Percentiles rank a stretch among this genome's conserved stretches.
Evolutionary conservation across 2,113 vertebrate species (phyloP).

Genomic region (Brachyhypopomus occidentalis): DNA sequence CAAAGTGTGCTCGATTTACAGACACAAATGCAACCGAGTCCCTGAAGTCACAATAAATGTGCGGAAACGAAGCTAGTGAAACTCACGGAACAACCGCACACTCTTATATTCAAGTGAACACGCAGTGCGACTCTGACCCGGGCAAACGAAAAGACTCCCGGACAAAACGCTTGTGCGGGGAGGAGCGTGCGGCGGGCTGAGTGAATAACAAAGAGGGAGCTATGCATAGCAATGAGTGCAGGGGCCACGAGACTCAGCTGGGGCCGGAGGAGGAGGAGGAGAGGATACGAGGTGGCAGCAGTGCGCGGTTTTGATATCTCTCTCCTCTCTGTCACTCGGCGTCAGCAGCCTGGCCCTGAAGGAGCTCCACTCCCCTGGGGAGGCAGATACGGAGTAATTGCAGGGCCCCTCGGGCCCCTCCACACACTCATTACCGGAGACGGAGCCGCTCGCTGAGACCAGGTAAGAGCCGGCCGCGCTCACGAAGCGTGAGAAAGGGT

Average conservation of each 20-base stretch:
- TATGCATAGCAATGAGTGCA: conserved; percentile 71
- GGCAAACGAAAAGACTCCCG: conserved; percentile 23
- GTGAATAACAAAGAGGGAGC: conserved; percentile 58
- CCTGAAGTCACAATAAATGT: not conserved
- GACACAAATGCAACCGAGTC: not conserved
- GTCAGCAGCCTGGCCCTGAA: conserved; percentile 35
- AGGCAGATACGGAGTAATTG: conserved; percentile 48
- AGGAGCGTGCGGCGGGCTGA: conserved; percentile 8
- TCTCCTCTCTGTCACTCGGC: conserved; percentile 46
- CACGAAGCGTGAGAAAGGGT: not conserved
- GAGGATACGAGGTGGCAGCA: conserved; percentile 30
- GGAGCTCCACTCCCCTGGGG: conserved; percentile 18
- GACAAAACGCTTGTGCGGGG: not conserved
- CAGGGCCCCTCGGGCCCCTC: conserved; percentile 2
- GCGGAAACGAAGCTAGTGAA: not conserved
- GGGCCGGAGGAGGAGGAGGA: conserved; percentile 31
- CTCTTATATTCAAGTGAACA: not conserved
- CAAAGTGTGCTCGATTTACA: not conserved
- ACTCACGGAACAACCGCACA: not conserved
- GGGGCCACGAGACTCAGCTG: conserved; percentile 50
- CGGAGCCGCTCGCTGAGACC: not conserved
- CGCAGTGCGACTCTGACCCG: not conserved
- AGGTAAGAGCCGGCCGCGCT: conserved; percentile 9
- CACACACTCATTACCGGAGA: conserved; percentile 41
- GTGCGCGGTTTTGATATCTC: conserved; percentile 42